Percentiles rank a stretch among this genome's conserved stretches.
Conservation (phyloP, 2,888 invertebrate genomes). For the Drosophila trichaetosa region DNA sequence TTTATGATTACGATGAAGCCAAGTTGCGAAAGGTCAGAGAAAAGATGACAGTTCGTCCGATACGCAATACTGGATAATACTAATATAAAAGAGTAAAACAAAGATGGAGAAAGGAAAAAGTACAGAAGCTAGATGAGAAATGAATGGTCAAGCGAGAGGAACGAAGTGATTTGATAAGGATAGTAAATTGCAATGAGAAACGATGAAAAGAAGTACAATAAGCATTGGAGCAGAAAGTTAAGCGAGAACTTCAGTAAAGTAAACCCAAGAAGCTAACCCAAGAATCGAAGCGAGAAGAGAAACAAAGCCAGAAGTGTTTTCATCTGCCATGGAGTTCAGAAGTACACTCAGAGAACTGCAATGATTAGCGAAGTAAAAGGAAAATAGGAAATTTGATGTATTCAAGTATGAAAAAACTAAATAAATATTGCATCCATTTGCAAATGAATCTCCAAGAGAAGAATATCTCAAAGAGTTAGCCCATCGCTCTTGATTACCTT, state of each 20-base stretch:
- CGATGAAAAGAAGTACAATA: no score
- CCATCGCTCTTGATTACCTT: conserved; percentile 21
- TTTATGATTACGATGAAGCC: conserved; percentile 18
- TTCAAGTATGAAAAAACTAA: not conserved
- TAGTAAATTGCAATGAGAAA: conserved; percentile 1
- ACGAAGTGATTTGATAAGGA: not conserved
- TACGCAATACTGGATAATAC: not conserved
- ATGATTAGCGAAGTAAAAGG: not conserved
- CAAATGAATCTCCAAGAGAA: not conserved
- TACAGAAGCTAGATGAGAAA: not conserved
- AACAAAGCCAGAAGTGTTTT: not conserved
- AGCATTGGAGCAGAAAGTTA: not conserved
- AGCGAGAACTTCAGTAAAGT: no score
- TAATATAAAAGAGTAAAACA: not conserved
- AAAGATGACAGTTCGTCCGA: not conserved
- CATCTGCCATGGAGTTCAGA: not conserved
- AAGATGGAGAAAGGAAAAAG: not conserved
- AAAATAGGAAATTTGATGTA: not conserved
- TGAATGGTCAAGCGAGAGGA: not conserved
- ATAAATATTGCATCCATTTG: not conserved
- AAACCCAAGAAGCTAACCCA: not conserved
- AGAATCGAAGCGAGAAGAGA: not conserved
- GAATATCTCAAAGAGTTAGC: not conserved
- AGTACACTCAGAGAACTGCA: not conserved
- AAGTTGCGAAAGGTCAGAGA: not conserved